These are phyloP conservation scores for Laothoe populi DNA, from an alignment of 2,888 invertebrate genomes.

Conservation along the genomic window DNA sequence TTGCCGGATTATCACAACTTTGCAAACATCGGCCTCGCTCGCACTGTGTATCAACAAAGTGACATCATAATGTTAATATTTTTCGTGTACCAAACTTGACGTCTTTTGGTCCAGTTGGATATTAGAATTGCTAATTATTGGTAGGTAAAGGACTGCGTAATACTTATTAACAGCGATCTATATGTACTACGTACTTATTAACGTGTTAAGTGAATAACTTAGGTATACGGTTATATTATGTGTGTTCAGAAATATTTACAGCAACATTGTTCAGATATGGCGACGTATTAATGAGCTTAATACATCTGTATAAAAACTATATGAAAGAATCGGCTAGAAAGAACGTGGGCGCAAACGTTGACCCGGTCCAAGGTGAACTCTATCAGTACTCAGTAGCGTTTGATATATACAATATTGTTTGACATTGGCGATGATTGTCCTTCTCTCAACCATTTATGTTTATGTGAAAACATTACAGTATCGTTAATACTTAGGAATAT, in stretches of 20 bases:
- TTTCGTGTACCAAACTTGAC: conserved; percentile 51
- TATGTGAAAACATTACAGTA: conserved; percentile 26
- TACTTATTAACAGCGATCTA: too few relatives aligned
- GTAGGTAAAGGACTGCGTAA: too few relatives aligned
- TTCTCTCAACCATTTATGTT: conserved; percentile 21
- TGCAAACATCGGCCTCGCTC: conserved; percentile 67
- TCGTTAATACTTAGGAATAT: neutral
- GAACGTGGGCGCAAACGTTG: conserved; percentile 66
- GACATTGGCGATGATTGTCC: conserved; percentile 47
- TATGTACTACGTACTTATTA: too few relatives aligned
- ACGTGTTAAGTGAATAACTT: too few relatives aligned
- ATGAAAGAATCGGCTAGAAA: neutral
- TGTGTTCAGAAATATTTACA: neutral
- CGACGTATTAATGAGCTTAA: neutral
- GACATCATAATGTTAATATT: conserved; percentile 69
- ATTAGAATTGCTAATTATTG: too few relatives aligned
- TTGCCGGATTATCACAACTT: conserved; percentile 67
- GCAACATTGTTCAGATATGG: neutral
- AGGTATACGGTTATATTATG: neutral
- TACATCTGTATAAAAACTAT: neutral
- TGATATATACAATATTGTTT: conserved; percentile 38
- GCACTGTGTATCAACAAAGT: conserved; percentile 64
- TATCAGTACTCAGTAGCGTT: conserved; percentile 42
- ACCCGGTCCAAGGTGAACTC: conserved; percentile 72
- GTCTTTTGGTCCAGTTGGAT: too few relatives aligned